Conservation (phyloP, 2,113 vertebrate genomes). For the Antechinus stuartii region DNA sequence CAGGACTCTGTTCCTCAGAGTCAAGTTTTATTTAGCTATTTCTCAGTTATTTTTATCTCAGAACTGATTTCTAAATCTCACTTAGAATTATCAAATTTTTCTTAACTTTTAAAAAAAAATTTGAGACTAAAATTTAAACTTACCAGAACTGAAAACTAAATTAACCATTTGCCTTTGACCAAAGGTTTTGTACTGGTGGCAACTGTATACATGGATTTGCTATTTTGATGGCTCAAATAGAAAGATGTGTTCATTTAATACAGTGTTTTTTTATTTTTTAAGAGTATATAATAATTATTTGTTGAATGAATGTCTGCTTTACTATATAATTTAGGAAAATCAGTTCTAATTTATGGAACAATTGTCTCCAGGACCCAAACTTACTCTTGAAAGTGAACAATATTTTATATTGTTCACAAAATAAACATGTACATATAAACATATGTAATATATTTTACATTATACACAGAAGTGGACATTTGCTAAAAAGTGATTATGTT, state of each 20-base stretch:
- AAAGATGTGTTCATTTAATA: not conserved
- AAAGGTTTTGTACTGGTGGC: not conserved
- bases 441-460: too few relatives aligned
- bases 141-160: not conserved
- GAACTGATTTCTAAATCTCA: conserved; percentile 19
- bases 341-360: not conserved
- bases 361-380: not conserved
- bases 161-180: conserved; percentile 11
- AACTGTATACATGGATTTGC: not conserved
- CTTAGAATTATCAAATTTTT: not conserved
- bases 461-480: not conserved
- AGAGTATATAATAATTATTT: not conserved
- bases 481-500: not conserved
- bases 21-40: conserved; percentile 21
- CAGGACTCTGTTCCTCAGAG: not conserved
- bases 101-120: not conserved
- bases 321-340: not conserved
- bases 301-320: not conserved
- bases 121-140: not conserved
- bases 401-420: not conserved
- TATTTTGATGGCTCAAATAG: not conserved
- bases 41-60: not conserved
- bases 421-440: too few relatives aligned
- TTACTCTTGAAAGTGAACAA: not conserved
- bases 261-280: not conserved